Evolutionary conservation across 2,888 invertebrate genomes (phyloP).

Genomic region (Isoperla grammatica): DNA sequence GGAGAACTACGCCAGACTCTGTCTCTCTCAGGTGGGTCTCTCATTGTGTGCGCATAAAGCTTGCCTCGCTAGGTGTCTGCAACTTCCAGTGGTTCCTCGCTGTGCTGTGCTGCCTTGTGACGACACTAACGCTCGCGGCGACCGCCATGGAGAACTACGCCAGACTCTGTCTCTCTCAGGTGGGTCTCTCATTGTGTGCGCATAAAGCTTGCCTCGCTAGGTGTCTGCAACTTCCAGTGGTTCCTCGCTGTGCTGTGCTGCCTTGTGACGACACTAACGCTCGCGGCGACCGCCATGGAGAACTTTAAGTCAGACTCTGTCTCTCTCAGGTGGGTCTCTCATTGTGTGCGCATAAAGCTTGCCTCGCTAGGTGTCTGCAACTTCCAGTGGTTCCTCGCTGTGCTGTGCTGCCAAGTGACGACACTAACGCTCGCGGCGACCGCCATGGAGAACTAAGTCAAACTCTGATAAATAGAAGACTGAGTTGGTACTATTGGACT

Average conservation of each 20-base stretch:
- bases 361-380: slow-evolving; percentile 60
- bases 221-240: slow-evolving; percentile 62
- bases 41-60: no score
- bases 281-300: slow-evolving; percentile 59
- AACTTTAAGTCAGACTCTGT: slow-evolving; percentile 60
- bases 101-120: slow-evolving; percentile 60
- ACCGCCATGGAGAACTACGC: slow-evolving; percentile 63
- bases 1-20: slow-evolving; percentile 61
- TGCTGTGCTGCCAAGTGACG: slow-evolving; percentile 60
- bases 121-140: slow-evolving; percentile 55
- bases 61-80: slow-evolving; percentile 53
- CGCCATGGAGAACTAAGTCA: slow-evolving; percentile 60
- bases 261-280: slow-evolving; percentile 57
- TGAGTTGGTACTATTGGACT: no score
- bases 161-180: slow-evolving; percentile 53
- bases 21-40: slow-evolving; percentile 45
- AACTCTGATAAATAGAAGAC: no score
- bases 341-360: no score
- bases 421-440: slow-evolving; percentile 57
- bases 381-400: slow-evolving; percentile 60
- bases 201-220: no score
- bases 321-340: slow-evolving; percentile 44
- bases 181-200: no score
- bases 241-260: slow-evolving; percentile 60
- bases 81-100: slow-evolving; percentile 61